A percentile compares a stretch with the other conserved stretches of the same genome.
Evolutionary conservation across 2,888 invertebrate species (phyloP).

Genomic region (Laothoe populi): DNA sequence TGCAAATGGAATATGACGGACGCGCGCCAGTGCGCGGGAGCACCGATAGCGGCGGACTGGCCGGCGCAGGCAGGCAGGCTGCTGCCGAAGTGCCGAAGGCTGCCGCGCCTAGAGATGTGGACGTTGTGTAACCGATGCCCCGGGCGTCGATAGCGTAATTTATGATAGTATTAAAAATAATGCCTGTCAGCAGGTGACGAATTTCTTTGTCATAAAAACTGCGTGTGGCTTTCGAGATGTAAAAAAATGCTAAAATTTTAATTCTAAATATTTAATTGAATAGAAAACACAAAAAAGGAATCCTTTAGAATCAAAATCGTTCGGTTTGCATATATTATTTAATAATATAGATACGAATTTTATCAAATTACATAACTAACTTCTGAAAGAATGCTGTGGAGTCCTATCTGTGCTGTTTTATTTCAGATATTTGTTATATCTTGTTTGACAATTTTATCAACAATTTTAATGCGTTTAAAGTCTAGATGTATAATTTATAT

Average conservation of each 20-base stretch:
- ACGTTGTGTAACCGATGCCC: constrained; percentile 30
- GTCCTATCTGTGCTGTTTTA: no score
- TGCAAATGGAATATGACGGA: constrained; percentile 30
- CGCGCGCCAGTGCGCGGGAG: constrained; percentile 62
- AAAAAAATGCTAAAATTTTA: background rate
- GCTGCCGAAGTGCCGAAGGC: constrained; percentile 59
- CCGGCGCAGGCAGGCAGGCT: constrained; percentile 53
- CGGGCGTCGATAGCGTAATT: constrained; percentile 29
- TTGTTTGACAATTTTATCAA: no score
- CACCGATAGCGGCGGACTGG: constrained; percentile 67
- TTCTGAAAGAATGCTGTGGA: no score
- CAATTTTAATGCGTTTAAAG: no score
- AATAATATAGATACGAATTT: no score
- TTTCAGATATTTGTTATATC: no score
- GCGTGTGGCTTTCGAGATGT: background rate
- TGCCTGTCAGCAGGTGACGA: background rate
- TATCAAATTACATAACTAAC: no score
- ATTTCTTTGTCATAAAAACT: constrained; percentile 11
- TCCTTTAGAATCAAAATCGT: no score
- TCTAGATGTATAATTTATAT: no score
- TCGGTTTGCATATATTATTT: no score
- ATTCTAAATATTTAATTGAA: background rate
- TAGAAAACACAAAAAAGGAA: background rate
- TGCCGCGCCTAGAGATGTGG: constrained; percentile 54
- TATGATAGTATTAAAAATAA: background rate